Evolutionary conservation across 2,797 vertebrate species (phyloP), one percentile per base, ranked within the genome.

Genomic region (Nannoperca australis): DNA sequence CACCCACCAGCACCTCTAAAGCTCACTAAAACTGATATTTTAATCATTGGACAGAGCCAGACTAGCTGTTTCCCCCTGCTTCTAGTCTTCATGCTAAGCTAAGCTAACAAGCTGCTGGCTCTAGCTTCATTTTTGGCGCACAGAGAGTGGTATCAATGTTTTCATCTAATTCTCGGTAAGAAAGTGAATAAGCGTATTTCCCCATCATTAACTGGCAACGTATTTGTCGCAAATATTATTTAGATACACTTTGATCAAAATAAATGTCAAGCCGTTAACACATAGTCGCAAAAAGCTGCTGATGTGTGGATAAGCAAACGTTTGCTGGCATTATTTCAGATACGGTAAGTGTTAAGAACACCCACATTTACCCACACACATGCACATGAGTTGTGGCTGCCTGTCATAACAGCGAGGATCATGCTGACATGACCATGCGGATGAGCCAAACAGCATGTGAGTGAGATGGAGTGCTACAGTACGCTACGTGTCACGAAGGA

Each of bases 401-500:
- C 36, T 38, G 83, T 86, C 85, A 85, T 60, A 85, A 77, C 73
- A 73, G 3, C 0, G 36, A 85, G 62, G 63, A 51, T 80, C 69
- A 44, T 10, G 71, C 70, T 70, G 82, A 86, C 63, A 70, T 60
- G 64, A 84, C 75, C 55, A 49, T 63, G 66, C 20, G 60, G 82
- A 87, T 78, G 90, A 84, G 66, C 71, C 70, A 68, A 81, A 58
- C 75, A 47, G 63, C 65, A 30, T 62, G 67, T n/a, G 63, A 72
- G 79, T 58, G 65, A 75, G 61, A 56, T 44, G 11, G 49, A 30
- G 60, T 49, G 55, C 40, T 50, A 7, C 40, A 54, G 64, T 53
- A 49, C 36, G 59, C 59, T 44, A 40, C 42, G 59, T 69, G 60
- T 78, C 63, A 59, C n/a, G 32, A 56, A 30, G 55, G 36, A 55